Evolutionary conservation across 2,113 vertebrate genomes (phyloP).

Genomic region (Martes martes): DNA sequence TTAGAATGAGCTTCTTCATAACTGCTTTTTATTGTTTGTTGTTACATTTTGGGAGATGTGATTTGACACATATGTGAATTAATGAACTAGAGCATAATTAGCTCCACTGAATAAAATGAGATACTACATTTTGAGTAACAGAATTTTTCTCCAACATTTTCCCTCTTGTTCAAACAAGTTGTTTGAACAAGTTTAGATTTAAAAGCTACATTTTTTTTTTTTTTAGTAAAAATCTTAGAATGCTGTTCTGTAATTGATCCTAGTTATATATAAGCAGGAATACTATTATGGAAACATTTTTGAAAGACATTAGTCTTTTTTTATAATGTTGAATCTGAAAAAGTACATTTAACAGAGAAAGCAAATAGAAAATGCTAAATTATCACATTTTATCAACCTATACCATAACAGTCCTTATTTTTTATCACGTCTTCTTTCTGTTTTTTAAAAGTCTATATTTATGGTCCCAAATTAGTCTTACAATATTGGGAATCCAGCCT

Average conservation of each 20-base stretch:
- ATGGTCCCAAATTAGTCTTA: neutral
- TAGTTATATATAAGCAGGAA: neutral
- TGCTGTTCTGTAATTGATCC: neutral
- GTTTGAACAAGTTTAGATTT: neutral
- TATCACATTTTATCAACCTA: neutral
- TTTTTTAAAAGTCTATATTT: neutral
- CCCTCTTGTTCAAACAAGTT: neutral
- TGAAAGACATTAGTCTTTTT: neutral
- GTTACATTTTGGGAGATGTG: neutral
- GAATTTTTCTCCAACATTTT: neutral
- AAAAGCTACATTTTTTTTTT: neutral
- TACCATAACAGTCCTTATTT: neutral
- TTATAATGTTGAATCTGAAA: neutral
- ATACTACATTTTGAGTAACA: neutral
- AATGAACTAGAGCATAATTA: neutral
- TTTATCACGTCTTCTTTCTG: neutral
- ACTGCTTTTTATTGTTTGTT: neutral
- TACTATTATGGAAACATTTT: neutral
- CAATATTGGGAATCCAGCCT: neutral
- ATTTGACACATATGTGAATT: neutral
- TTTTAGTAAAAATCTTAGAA: neutral
- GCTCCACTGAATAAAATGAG: neutral
- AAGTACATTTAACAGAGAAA: neutral
- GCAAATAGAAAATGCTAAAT: neutral
- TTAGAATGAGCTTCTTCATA: neutral